Evolutionary conservation across 2,113 vertebrate species (phyloP), one percentile per base, ranked within the genome.

Genomic region (Bubo scandiacus): DNA sequence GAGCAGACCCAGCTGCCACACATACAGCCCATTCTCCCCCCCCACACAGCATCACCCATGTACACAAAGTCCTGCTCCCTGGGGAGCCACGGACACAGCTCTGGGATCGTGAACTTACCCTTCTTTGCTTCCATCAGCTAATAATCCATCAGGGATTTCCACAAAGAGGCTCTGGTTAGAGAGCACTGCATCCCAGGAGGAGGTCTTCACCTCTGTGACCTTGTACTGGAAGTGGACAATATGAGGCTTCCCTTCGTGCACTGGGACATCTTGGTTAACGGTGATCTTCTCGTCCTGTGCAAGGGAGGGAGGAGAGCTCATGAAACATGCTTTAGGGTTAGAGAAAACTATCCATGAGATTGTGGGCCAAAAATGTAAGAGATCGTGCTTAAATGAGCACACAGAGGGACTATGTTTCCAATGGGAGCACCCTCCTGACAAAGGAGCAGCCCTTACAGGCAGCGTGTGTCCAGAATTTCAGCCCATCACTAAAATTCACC

Each of bases 71-170:
- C 34, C 62, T 51, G 49, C 26, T 38, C 34, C 23, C 36, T 4
- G 18, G 2, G 4, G 30, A 86, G 36, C 74, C 36, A 15, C 0
- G 0, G 55, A 19, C 4, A 1, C 36, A 62, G 42, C 59, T 59
- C 5, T 25, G 43, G 43, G 52, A 65, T 79, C n/a, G 81, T 54
- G 26, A 91, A 74, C 98, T 95, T 97, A 99, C 99, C 99, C 99
- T 97, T 99, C 99, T 97, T 99, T 99, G 98, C 99, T 99, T 72
- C 99, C 99, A 94, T 99, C 99, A 86, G 97, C 99, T 97, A 99
- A 98, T 88, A 97, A 96, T 84, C 99, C 99, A 1, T 98, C 98
- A 71, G 99, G 99, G 92, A 99, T 98, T 98, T 99, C 99, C 98
- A 99, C 98, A 95, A 99, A 99, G 97, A 99, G 99, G 97, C 98